phyloP scores from a whole-genome alignment of 2,888 invertebrate genomes.

The Pandemis heparana region DNA sequence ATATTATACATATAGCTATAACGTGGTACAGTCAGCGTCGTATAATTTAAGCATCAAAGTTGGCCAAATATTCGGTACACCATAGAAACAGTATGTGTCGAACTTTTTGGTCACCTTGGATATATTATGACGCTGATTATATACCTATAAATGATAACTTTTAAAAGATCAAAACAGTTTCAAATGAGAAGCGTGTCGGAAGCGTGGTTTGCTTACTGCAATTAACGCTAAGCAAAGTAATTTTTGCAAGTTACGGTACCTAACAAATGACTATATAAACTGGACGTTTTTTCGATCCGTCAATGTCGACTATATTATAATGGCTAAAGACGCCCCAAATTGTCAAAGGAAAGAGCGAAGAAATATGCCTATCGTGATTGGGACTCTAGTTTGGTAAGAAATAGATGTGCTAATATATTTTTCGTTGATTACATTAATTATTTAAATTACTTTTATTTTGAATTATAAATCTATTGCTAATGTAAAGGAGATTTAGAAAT shows the following conservation, averaged over 20 bases:
- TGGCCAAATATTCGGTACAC: too few species aligned
- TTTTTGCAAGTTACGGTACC: neutral
- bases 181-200: too few species aligned
- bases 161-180: too few species aligned
- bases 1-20: too few species aligned
- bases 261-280: neutral
- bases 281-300: neutral
- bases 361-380: neutral
- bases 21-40: too few species aligned
- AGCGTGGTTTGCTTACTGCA: too few species aligned
- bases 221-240: neutral
- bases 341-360: neutral
- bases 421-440: slow-evolving; percentile 32
- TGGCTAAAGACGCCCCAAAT: neutral
- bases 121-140: too few species aligned
- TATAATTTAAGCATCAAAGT: too few species aligned
- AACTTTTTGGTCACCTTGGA: too few species aligned
- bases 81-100: too few species aligned
- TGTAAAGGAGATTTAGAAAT: slow-evolving; percentile 28
- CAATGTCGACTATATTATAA: neutral
- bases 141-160: too few species aligned
- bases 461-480: slow-evolving; percentile 34
- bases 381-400: slow-evolving; percentile 3
- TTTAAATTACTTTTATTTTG: slow-evolving; percentile 24
- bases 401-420: slow-evolving; percentile 41